Evolutionary conservation across 2,888 invertebrate genomes (phyloP).

Genomic region (Zonitis immaculata): DNA sequence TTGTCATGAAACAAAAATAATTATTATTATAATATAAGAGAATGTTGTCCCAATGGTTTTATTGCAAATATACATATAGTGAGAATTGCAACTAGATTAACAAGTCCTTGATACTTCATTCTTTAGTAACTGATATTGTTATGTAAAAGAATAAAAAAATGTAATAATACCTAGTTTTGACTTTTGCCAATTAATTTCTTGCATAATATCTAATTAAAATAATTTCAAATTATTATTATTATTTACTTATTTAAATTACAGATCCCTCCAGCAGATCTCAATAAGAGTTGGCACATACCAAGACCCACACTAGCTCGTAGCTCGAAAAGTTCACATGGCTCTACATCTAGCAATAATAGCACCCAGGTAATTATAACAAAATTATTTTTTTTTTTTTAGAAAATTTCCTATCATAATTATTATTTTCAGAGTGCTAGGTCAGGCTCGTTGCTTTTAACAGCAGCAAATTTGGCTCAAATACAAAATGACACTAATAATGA

Average conservation of each 20-base stretch:
- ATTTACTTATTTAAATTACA: slow-evolving; percentile 25
- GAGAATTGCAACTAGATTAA: background rate
- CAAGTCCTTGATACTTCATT: background rate
- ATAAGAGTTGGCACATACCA: slow-evolving; percentile 73
- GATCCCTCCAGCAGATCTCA: slow-evolving; percentile 46
- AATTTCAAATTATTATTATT: background rate
- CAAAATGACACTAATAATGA: slow-evolving; percentile 25
- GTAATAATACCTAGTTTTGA: slow-evolving; percentile 1
- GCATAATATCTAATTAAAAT: slow-evolving; percentile 7
- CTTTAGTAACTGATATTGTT: background rate
- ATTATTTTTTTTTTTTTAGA: background rate
- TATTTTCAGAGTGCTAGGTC: slow-evolving; percentile 70
- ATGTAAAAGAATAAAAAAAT: background rate
- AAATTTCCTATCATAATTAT: background rate
- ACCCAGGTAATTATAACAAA: slow-evolving; percentile 77
- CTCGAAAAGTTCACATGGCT: slow-evolving; percentile 63
- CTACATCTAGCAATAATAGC: slow-evolving; percentile 70
- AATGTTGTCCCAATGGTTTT: background rate
- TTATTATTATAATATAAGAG: background rate
- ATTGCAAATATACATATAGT: background rate
- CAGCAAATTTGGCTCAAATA: slow-evolving; percentile 61
- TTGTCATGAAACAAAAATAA: background rate
- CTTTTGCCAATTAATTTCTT: slow-evolving; percentile 5
- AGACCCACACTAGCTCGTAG: slow-evolving; percentile 68
- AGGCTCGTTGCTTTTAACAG: slow-evolving; percentile 72